Conservation (phyloP, 2,888 invertebrate genomes). For the Heliconius charithonia region DNA sequence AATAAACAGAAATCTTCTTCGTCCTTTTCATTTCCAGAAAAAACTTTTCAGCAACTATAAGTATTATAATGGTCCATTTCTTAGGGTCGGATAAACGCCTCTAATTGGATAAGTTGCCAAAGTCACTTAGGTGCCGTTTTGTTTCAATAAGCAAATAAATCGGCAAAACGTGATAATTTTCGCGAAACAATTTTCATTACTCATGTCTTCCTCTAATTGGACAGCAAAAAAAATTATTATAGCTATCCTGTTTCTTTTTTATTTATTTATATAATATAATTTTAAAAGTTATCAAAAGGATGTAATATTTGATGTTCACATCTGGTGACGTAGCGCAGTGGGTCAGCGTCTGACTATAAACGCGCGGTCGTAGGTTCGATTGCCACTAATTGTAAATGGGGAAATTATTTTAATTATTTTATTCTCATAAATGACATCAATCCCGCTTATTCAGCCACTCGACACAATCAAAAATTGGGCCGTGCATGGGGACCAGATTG, state of each 20-base stretch:
- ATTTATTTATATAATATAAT: not conserved
- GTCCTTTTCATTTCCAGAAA: not conserved
- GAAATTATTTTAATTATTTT: not conserved
- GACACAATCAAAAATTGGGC: no score
- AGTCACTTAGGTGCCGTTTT: slow-evolving; percentile 17
- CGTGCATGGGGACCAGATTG: no score
- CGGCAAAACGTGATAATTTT: slow-evolving; percentile 14
- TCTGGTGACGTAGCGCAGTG: no score
- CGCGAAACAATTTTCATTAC: slow-evolving; percentile 5
- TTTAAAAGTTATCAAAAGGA: not conserved
- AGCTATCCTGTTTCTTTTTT: not conserved
- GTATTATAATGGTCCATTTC: slow-evolving; percentile 28
- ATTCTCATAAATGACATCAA: no score
- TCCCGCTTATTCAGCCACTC: no score
- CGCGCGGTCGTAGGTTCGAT: no score
- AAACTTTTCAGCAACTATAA: slow-evolving; percentile 28
- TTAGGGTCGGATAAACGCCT: slow-evolving; percentile 25
- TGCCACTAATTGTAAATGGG: no score
- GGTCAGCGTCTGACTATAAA: no score
- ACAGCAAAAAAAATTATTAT: not conserved
- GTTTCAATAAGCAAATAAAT: slow-evolving; percentile 36
- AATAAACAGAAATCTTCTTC: not conserved
- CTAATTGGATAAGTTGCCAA: slow-evolving; percentile 35
- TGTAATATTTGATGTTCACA: not conserved
- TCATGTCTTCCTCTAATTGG: slow-evolving; percentile 11